These are phyloP conservation scores for Cyclopterus lumpus DNA, from an alignment of 2,797 vertebrate species.

Conservation along the genomic window DNA sequence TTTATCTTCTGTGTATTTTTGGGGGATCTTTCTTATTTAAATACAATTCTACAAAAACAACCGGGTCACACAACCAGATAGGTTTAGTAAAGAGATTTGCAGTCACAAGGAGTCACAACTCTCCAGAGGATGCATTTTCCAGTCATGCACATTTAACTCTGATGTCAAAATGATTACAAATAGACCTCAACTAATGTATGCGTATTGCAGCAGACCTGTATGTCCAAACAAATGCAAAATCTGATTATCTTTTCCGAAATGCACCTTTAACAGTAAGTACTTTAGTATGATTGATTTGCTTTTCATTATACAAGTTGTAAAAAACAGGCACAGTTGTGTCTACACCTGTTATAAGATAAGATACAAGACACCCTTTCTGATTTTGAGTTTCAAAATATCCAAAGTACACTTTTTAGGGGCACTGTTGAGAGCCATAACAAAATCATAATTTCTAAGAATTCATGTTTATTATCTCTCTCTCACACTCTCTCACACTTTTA, in stretches of 20 bases:
- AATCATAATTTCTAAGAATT: neutral
- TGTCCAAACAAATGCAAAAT: neutral
- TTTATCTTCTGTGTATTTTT: neutral
- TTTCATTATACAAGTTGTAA: neutral
- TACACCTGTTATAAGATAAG: neutral
- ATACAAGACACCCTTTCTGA: neutral
- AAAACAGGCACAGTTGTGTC: neutral
- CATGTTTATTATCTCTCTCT: neutral
- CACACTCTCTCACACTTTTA: slow-evolving; percentile 42
- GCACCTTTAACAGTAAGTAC: neutral
- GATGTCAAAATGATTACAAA: neutral
- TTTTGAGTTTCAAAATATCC: slow-evolving; percentile 2
- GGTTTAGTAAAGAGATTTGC: neutral
- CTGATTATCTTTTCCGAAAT: neutral
- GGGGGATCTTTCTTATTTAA: neutral
- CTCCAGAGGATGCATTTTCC: neutral
- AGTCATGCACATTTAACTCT: neutral
- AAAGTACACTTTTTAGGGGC: neutral
- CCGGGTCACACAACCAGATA: neutral
- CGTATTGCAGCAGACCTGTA: neutral
- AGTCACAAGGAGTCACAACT: neutral
- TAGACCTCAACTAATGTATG: neutral
- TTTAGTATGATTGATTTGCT: neutral
- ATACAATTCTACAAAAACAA: neutral
- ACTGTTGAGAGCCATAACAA: neutral